Percentiles rank a stretch among this genome's conserved stretches.
These are phyloP conservation scores for Crotalus viridis DNA, from an alignment of 2,113 vertebrate species.

Conservation along the genomic window DNA sequence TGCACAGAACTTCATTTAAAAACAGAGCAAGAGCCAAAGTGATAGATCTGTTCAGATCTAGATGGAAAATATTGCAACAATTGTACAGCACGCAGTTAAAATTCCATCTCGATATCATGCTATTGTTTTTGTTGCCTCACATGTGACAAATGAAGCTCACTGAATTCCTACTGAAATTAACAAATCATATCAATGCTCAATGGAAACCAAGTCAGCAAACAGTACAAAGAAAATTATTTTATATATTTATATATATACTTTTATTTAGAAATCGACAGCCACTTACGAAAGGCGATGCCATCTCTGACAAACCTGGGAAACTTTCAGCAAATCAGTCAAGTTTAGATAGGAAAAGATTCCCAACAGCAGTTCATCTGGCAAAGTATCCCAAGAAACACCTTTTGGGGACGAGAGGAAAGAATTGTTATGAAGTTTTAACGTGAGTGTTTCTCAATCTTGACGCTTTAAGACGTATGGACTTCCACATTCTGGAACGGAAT, in stretches of 20 bases:
- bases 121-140: not conserved
- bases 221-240: not conserved
- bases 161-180: not conserved
- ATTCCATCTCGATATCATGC: not conserved
- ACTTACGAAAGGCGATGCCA: slow-evolving; percentile 89
- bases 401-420: slow-evolving; percentile 1
- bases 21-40: not conserved
- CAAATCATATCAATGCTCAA: not conserved
- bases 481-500: not conserved
- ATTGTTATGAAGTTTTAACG: not conserved
- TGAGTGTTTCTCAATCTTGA: not conserved
- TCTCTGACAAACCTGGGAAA: slow-evolving; percentile 76
- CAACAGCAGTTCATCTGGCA: slow-evolving; percentile 90
- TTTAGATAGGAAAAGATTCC: slow-evolving; percentile 79
- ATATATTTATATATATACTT: not conserved
- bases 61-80: not conserved
- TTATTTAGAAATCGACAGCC: not conserved
- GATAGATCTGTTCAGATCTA: not conserved
- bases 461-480: fast-evolving
- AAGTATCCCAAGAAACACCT: slow-evolving; percentile 83
- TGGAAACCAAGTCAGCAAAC: not conserved
- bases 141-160: not conserved
- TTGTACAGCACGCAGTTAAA: not conserved
- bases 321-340: slow-evolving; percentile 80
- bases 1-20: not conserved